Evolutionary conservation across 2,113 vertebrate genomes (phyloP), one percentile per base, ranked within the genome.

Genomic region (Lasiurus cinereus): DNA sequence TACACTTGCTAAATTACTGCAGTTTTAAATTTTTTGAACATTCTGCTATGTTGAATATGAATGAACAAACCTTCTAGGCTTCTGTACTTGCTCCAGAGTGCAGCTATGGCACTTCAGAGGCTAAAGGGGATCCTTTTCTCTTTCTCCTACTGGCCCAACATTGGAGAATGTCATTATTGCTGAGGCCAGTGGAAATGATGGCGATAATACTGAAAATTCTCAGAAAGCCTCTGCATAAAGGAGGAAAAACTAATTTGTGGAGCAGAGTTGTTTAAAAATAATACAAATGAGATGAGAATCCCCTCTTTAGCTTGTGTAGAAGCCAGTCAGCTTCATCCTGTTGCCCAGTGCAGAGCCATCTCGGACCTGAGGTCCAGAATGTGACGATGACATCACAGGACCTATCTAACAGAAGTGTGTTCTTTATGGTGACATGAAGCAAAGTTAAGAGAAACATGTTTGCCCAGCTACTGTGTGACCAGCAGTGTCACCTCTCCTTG

Each of bases 21-120:
- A 59, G 46, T 88, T 96, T 96, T 78, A 39, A 39, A 86, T 73
- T 27, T 83, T 96, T 96, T 95, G 79, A 39, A 39, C 39, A 67
- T 85, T 77, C 62, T 94, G 64, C 69, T 91, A 2, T 50, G 39
- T 43, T 85, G 83, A 83, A 33, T 88, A 70, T 89, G 36, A 89
- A 59, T 95, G 83, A 94, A 69, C 79, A 93, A 89, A 86, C 43
- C 88, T 85, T 29, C 54, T 83, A 89, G 48, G 24, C 70, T 87
- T 91, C 80, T 93, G 50, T 77, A 52, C 50, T 84, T 96, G 74
- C 86, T 54, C 83, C 74, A 87, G 85, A 95, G 46, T 90, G 31
- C 36, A 79, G 11, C 79, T 94, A 66, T 8, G 15, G 22, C 31
- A 89, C 22, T 79, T 95, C 74, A 86, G 50, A 36, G 56, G 18